Conservation (phyloP, 2,797 vertebrate species). For the Clarias pachynema region DNA sequence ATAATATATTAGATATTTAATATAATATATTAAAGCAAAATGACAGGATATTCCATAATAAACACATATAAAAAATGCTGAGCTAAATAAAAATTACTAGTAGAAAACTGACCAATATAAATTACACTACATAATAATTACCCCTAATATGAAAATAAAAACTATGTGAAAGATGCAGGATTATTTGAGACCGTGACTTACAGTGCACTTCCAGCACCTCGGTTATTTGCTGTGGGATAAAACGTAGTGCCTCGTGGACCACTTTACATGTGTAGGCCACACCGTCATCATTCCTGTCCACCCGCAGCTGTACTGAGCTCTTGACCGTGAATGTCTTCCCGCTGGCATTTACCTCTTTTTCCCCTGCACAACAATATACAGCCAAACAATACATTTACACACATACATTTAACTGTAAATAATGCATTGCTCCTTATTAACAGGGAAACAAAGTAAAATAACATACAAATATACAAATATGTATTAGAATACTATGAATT, state of each 20-base stretch:
- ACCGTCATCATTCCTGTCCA: constrained; percentile 91
- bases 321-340: constrained; percentile 95
- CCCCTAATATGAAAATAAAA: neutral
- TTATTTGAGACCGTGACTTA: constrained; percentile 75
- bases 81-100: neutral
- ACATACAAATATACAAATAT: neutral
- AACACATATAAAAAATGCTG: neutral
- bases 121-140: neutral
- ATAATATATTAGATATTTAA: no score
- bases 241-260: constrained; percentile 90
- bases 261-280: constrained; percentile 93
- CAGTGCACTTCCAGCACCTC: constrained; percentile 98
- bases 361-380: constrained; percentile 68
- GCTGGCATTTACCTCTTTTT: constrained; percentile 92
- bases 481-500: neutral
- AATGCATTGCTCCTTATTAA: neutral
- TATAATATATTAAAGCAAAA: neutral
- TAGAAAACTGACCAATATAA: neutral
- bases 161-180: neutral
- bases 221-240: constrained; percentile 89
- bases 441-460: neutral
- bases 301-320: constrained; percentile 91
- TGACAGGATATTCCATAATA: neutral
- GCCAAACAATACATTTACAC: neutral
- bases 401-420: neutral